A percentile compares a stretch with the other conserved stretches of the same genome.
Conservation (phyloP, 2,797 vertebrate species). For the Glyptemys insculpta region DNA sequence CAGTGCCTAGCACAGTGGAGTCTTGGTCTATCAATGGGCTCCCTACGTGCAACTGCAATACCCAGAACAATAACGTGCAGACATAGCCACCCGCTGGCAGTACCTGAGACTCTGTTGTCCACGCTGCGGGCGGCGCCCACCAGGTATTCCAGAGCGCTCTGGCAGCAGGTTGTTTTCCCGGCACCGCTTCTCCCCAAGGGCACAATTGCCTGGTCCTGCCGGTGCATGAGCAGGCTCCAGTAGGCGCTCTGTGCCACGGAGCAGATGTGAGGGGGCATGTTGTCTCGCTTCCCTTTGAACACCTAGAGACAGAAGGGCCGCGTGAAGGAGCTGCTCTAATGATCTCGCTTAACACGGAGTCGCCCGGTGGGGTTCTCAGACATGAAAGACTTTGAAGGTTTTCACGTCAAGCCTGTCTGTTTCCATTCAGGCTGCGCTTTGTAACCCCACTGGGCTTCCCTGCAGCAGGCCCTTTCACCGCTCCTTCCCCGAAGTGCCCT, state of each 20-base stretch:
- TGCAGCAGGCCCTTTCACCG: neutral
- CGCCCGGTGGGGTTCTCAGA: neutral
- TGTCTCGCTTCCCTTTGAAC: conserved; percentile 61
- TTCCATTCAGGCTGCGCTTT: neutral
- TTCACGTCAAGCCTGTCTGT: rapidly evolving
- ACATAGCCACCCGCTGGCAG: neutral
- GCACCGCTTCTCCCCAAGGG: conserved; percentile 89
- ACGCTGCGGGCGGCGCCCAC: conserved; percentile 85
- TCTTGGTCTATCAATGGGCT: neutral
- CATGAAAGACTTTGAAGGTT: neutral
- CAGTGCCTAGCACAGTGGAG: neutral
- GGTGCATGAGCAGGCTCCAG: conserved; percentile 85
- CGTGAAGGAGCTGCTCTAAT: neutral
- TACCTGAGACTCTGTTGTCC: conserved; percentile 83
- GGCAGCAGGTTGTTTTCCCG: conserved; percentile 88
- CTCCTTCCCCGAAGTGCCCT: neutral
- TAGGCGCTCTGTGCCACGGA: conserved; percentile 88
- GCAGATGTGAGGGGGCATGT: conserved; percentile 81
- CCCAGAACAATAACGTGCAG: neutral
- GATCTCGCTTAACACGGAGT: neutral
- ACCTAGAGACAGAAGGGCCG: conserved; percentile 39
- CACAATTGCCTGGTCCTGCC: conserved; percentile 89
- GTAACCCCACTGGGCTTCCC: rapidly evolving
- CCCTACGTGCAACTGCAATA: neutral
- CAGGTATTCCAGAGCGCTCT: conserved; percentile 85